Conservation (phyloP, 2,797 vertebrate genomes). For the Heteromormyrus szaboi region DNA sequence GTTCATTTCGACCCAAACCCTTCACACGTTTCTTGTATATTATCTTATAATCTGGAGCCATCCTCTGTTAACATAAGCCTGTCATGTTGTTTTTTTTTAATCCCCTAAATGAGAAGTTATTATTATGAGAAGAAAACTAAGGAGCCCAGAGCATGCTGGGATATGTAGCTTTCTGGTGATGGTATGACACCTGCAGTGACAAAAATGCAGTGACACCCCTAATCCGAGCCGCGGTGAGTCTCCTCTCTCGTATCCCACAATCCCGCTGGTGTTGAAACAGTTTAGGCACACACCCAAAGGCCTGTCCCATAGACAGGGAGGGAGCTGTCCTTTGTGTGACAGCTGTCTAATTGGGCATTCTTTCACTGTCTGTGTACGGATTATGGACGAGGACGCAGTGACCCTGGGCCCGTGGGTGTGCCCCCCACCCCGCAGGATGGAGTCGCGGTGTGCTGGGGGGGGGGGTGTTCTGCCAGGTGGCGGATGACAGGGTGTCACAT, state of each 20-base stretch:
- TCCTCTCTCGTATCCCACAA: background rate
- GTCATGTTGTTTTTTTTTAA: background rate
- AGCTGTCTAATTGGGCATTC: constrained; percentile 88
- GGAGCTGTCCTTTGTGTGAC: constrained; percentile 82
- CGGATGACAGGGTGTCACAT: constrained; percentile 73
- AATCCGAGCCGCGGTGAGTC: constrained; percentile 23
- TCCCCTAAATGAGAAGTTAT: background rate
- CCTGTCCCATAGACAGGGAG: constrained; percentile 78
- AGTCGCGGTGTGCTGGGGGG: constrained; percentile 68
- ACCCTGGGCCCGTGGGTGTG: constrained; percentile 68
- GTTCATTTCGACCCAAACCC: background rate
- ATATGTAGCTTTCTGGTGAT: background rate
- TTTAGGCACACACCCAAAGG: constrained; percentile 28
- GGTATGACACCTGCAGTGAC: background rate
- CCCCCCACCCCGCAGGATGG: constrained; percentile 62
- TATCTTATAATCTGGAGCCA: background rate
- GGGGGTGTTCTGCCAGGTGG: constrained; percentile 75
- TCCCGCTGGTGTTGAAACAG: background rate
- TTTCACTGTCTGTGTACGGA: constrained; percentile 69
- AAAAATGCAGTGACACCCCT: background rate
- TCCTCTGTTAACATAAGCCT: constrained; percentile 8
- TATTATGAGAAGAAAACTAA: background rate
- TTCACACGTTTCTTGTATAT: background rate
- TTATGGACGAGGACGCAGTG: constrained; percentile 82
- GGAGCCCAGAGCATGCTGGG: background rate